Evolutionary conservation across 53 echinoderm and acorn worm genomes (phyloP).

Genomic region (Luidia sarsii): DNA sequence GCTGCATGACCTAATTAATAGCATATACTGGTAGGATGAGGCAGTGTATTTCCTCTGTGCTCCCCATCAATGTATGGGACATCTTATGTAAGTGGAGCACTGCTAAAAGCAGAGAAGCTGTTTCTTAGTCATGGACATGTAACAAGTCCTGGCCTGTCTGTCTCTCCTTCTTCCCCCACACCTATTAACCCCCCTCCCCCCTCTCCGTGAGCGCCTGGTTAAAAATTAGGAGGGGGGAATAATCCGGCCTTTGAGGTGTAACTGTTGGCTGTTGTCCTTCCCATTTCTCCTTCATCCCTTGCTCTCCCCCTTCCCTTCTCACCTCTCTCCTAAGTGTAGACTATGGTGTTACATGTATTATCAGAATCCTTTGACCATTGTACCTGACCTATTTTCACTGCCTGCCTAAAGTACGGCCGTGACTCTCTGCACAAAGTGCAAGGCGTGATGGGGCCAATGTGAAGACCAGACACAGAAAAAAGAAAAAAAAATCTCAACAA

Average conservation of each 20-base stretch:
- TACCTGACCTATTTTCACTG: conserved; percentile 39
- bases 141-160: neutral
- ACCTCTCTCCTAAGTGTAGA: neutral
- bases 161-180: too few species aligned
- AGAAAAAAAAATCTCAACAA: too few species aligned
- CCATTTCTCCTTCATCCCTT: too few species aligned
- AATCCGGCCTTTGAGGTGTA: conserved; percentile 29
- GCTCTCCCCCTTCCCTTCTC: too few species aligned
- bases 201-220: neutral
- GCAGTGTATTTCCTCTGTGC: too few species aligned
- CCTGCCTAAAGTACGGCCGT: conserved; percentile 1
- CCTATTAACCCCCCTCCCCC: neutral
- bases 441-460: conserved; percentile 16
- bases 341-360: conserved; percentile 19
- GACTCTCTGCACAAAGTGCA: conserved; percentile 47
- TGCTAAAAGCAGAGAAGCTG: conserved; percentile 13
- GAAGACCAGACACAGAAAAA: conserved; percentile 27
- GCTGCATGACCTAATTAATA: conserved; percentile 24
- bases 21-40: too few species aligned
- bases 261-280: too few species aligned
- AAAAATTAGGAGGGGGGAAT: conserved; percentile 23
- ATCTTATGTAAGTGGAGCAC: neutral
- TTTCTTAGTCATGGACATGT: conserved; percentile 21
- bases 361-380: conserved; percentile 24
- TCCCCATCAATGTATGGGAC: too few species aligned